Evolutionary conservation across 2,113 vertebrate species (phyloP).

Genomic region (Bos taurus): DNA sequence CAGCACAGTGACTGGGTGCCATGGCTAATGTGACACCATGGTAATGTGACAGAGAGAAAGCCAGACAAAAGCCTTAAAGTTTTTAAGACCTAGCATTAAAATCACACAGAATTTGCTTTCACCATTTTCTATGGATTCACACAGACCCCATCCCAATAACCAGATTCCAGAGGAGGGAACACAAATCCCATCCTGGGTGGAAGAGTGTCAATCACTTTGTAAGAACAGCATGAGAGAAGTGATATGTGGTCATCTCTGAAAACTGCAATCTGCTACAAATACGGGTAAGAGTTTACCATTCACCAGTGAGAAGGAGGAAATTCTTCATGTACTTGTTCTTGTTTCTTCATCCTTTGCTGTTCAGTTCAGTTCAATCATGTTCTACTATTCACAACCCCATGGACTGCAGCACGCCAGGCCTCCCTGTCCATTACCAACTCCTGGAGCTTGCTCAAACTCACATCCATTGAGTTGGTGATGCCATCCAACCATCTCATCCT

Average conservation of each 20-base stretch:
- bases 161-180: neutral
- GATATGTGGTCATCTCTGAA: neutral
- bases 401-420: fast-evolving
- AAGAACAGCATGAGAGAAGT: neutral
- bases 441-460: neutral
- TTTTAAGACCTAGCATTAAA: neutral
- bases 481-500: neutral
- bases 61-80: neutral
- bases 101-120: neutral
- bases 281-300: neutral
- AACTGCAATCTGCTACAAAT: neutral
- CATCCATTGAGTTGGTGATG: neutral
- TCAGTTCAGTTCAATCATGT: neutral
- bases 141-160: neutral
- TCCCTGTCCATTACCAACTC: neutral
- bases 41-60: neutral
- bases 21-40: no score
- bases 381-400: neutral
- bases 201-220: neutral
- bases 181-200: neutral
- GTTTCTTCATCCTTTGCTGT: neutral
- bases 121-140: neutral
- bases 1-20: neutral
- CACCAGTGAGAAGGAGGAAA: neutral
- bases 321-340: neutral